A percentile compares a stretch with the other conserved stretches of the same genome.
Conservation (phyloP, 1,140 invertebrate genomes). For the Colletes latitarsis region DNA sequence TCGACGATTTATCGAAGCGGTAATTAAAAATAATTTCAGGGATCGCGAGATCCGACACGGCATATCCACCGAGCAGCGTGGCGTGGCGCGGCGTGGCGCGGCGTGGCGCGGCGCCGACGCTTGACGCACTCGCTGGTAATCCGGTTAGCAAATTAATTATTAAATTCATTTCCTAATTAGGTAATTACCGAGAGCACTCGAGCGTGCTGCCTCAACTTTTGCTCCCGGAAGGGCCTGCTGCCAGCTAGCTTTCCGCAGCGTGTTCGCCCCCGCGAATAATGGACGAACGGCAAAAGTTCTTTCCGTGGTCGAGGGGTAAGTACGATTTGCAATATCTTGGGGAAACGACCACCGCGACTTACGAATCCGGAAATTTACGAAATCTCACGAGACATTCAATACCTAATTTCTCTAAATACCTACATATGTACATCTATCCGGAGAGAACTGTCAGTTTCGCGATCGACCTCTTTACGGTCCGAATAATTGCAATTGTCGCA, state of each 20-base stretch:
- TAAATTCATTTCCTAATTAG: constrained; percentile 57
- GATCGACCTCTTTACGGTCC: too few species aligned
- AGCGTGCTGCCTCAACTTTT: constrained; percentile 29
- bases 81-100: neutral
- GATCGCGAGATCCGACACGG: constrained; percentile 4
- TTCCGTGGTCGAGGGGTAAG: neutral
- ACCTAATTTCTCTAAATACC: too few species aligned
- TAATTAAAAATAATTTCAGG: constrained; percentile 40
- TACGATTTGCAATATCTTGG: constrained; percentile 1
- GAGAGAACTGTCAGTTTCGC: too few species aligned
- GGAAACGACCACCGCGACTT: neutral
- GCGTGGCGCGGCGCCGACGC: constrained; percentile 14
- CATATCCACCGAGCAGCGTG: neutral
- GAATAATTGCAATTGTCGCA: too few species aligned
- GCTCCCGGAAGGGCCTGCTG: constrained; percentile 6
- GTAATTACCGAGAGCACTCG: constrained; percentile 42
- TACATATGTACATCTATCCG: too few species aligned
- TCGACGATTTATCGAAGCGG: constrained; percentile 34
- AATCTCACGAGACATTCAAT: too few species aligned
- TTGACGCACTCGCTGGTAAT: constrained; percentile 35
- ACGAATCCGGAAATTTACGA: too few species aligned
- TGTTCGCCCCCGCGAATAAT: neutral
- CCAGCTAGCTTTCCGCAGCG: neutral
- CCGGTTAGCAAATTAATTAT: constrained; percentile 58
- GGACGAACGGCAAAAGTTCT: neutral